phyloP scores from a whole-genome alignment of 2,888 invertebrate genomes.

The Lutraria lutraria region DNA sequence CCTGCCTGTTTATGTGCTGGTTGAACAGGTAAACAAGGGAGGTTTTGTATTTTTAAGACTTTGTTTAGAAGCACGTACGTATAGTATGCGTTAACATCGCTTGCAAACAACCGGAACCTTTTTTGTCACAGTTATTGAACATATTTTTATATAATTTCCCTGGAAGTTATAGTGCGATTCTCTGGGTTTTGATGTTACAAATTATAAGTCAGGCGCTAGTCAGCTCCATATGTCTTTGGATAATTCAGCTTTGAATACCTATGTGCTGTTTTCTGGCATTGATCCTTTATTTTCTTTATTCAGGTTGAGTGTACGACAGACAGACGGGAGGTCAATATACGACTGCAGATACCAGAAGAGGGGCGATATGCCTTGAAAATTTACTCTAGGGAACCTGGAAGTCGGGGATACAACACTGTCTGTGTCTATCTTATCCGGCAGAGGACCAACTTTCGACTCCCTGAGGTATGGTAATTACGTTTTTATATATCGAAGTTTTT shows the following conservation, averaged over 20 bases:
- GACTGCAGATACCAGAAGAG: constrained; percentile 69
- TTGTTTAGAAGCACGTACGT: no score
- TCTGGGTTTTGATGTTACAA: no score
- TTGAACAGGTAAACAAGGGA: constrained; percentile 58
- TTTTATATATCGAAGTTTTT: no score
- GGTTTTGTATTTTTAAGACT: background rate
- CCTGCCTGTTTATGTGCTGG: constrained; percentile 62
- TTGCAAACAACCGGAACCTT: no score
- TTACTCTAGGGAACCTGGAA: constrained; percentile 59
- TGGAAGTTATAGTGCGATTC: no score
- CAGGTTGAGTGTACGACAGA: constrained; percentile 50
- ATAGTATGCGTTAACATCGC: no score
- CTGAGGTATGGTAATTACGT: constrained; percentile 50
- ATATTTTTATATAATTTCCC: no score
- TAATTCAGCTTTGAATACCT: no score
- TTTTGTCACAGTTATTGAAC: no score
- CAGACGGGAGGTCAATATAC: constrained; percentile 54
- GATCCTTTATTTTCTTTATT: background rate
- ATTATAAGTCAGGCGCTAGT: no score
- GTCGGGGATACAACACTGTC: constrained; percentile 67
- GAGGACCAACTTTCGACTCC: constrained; percentile 38
- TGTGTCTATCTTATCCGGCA: constrained; percentile 71
- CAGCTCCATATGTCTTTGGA: no score
- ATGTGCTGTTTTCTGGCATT: background rate
- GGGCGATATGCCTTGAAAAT: constrained; percentile 73